These are phyloP conservation scores for Eupithecia centaureata DNA, from an alignment of 2,888 invertebrate species.

Conservation along the genomic window DNA sequence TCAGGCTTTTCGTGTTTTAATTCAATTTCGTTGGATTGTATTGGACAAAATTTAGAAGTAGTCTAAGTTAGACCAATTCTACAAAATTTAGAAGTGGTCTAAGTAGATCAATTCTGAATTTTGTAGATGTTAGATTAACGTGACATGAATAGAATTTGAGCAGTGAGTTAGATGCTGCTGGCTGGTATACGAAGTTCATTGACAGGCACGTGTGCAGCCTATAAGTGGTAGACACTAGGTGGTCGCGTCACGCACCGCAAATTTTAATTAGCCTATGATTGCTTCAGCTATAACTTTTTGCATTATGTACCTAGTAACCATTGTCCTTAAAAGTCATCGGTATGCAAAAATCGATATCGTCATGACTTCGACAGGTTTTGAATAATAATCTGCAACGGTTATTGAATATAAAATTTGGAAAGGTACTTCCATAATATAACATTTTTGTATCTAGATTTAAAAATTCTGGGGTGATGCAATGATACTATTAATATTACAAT, in stretches of 20 bases:
- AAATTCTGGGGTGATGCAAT: neutral
- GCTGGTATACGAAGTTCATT: conserved; percentile 78
- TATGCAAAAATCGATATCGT: conserved; percentile 69
- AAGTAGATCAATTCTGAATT: neutral
- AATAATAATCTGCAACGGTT: conserved; percentile 68
- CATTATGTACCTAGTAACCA: conserved; percentile 49
- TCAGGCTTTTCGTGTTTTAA: neutral
- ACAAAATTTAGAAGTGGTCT: no score
- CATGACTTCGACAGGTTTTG: conserved; percentile 58
- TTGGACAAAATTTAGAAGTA: no score
- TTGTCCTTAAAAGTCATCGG: conserved; percentile 61
- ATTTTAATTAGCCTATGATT: conserved; percentile 81
- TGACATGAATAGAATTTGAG: conserved; percentile 48
- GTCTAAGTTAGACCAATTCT: no score
- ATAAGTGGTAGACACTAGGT: conserved; percentile 72
- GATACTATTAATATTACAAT: neutral
- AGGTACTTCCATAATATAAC: neutral
- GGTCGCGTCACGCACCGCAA: conserved; percentile 79
- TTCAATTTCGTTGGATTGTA: neutral
- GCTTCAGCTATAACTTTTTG: conserved; percentile 66
- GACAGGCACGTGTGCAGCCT: conserved; percentile 82
- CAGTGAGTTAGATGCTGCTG: conserved; percentile 60
- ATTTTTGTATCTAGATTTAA: conserved; percentile 2
- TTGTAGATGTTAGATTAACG: conserved; percentile 32
- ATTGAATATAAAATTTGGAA: conserved; percentile 32